Percentiles rank a stretch among this genome's conserved stretches.
phyloP scores from a whole-genome alignment of 2,797 vertebrate genomes.

The Enteromius treurensis region DNA sequence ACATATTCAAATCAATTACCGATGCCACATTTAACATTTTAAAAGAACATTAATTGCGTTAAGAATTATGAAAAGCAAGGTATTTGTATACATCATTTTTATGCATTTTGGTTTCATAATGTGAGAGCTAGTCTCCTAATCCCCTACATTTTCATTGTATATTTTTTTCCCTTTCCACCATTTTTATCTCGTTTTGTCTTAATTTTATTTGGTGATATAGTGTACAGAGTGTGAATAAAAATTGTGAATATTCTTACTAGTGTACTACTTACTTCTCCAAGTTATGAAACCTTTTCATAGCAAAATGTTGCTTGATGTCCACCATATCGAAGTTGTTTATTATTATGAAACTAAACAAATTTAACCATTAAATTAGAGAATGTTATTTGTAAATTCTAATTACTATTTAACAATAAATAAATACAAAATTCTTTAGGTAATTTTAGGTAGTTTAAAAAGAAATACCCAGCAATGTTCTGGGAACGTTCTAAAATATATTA shows the following conservation, averaged over 20 bases:
- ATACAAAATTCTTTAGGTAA: too few relatives aligned
- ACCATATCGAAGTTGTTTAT: background rate
- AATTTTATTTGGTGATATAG: too few relatives aligned
- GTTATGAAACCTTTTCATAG: background rate
- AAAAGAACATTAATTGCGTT: background rate
- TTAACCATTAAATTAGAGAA: background rate
- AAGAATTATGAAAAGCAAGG: too few relatives aligned
- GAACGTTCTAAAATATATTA: background rate
- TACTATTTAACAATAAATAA: background rate
- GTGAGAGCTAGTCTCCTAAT: too few relatives aligned
- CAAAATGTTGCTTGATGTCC: background rate
- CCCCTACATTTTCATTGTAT: too few relatives aligned
- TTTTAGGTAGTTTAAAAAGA: background rate
- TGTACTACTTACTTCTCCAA: too few relatives aligned
- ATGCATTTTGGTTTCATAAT: too few relatives aligned
- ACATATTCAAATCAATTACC: background rate
- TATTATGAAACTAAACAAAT: background rate
- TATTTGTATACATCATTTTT: too few relatives aligned
- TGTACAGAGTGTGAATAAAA: too few relatives aligned
- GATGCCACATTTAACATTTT: background rate
- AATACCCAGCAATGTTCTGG: background rate
- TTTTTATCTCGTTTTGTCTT: too few relatives aligned
- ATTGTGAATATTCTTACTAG: too few relatives aligned
- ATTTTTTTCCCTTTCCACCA: too few relatives aligned
- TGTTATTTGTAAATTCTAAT: background rate